These are phyloP conservation scores for Punctoribates punctum DNA, from an alignment of 2,888 invertebrate species.

Conservation along the genomic window DNA sequence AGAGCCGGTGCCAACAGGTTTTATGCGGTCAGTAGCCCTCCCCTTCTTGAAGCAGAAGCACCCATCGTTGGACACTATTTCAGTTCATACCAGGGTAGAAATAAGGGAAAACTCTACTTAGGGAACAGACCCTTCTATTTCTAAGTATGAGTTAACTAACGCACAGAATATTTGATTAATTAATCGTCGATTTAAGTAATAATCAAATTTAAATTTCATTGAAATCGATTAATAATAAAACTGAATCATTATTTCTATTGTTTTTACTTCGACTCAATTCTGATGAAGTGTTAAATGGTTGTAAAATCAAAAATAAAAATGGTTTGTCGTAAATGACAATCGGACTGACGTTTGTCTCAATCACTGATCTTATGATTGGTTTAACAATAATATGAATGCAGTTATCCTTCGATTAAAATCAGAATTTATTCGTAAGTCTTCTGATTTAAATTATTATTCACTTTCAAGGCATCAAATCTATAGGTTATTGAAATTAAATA, in stretches of 20 bases:
- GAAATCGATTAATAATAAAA: not conserved
- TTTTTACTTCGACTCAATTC: not conserved
- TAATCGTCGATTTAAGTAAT: not conserved
- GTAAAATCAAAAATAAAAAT: not conserved
- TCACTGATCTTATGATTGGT: not conserved
- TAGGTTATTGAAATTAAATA: not conserved
- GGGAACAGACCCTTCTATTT: conserved; percentile 3
- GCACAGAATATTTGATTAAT: not conserved
- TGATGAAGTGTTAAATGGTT: not conserved
- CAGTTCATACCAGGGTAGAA: not conserved
- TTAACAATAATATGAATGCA: not conserved
- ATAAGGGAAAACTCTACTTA: conserved; percentile 20
- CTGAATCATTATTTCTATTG: no score
- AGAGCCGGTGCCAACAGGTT: not conserved
- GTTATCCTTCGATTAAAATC: not conserved
- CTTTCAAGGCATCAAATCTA: not conserved
- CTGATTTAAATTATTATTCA: not conserved
- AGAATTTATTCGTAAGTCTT: not conserved
- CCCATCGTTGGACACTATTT: conserved; percentile 2
- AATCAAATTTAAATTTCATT: not conserved
- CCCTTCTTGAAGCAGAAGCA: not conserved
- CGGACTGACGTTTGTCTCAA: not conserved
- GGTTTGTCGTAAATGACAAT: not conserved
- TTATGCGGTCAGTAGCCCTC: not conserved
- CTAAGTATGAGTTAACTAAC: not conserved